Evolutionary conservation across 2,113 vertebrate species (phyloP), one percentile per base, ranked within the genome.

Genomic region (Atractosteus spatula): DNA sequence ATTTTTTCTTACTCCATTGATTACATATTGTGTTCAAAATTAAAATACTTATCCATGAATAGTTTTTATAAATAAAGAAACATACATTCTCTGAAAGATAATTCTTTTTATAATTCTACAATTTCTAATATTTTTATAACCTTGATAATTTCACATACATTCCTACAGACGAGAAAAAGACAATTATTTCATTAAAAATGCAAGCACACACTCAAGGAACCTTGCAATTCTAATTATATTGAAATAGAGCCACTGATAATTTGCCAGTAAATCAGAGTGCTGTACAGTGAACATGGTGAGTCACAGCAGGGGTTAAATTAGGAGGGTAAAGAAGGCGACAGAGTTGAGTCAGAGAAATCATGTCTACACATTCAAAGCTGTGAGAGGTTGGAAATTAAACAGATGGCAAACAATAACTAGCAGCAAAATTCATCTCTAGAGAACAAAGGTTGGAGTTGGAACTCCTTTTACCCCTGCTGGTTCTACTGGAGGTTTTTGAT

Each of bases 351-450:
- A 44, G 2, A 66, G 41, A 47, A 43, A 66, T 66, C 64, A 47
- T 66, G 64, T 66, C 42, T 42, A 66, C 13, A n/a, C 64, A 45
- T 12, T 6, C 42, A 44, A 44, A 45, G 14, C 64, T n/a, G 11
- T 16, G 64, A 44, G 64, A 47, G 64, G 64, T 16, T 12, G 42
- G 12, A 62, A 62, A 43, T 62, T 62, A 29, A 71, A 43, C 57
- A 62, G 12, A 71, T 29, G 57, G 59, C 42, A 44, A 47, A 88
- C 85, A 84, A 88, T 85, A 85, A 85, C 85, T 82, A 80, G 82
- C 78, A 86, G 83, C 81, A 74, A 83, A 84, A 79, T 70, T 72
- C 47, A 61, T 1, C 74, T 81, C 85, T 81, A 77, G 13, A 7
- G 2, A 67, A 84, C 76, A 84, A 68, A 45, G 82, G 76, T 68